Evolutionary conservation across 2,113 vertebrate species (phyloP).

Genomic region (Acanthochromis polyacanthus): DNA sequence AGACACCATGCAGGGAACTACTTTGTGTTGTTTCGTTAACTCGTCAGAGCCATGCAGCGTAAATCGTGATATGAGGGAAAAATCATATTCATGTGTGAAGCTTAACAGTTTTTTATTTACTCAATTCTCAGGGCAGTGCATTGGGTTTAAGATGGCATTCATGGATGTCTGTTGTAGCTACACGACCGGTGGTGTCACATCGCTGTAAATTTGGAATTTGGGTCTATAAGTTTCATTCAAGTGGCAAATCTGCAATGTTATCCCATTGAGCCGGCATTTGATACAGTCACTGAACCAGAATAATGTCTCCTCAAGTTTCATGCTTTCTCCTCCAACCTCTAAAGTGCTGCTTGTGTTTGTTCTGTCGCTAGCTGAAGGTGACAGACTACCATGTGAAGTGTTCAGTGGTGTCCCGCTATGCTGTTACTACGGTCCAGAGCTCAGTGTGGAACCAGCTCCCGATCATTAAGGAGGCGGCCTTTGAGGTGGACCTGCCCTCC

Average conservation of each 20-base stretch:
- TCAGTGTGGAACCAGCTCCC: conserved; percentile 86
- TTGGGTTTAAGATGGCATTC: background rate
- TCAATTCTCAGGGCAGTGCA: background rate
- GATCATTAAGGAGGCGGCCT: conserved; percentile 85
- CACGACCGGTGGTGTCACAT: background rate
- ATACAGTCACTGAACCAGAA: background rate
- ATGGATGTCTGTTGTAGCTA: background rate
- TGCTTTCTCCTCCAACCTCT: background rate
- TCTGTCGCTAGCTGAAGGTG: conserved; percentile 81
- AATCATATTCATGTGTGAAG: background rate
- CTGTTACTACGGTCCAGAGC: conserved; percentile 84
- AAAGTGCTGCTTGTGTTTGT: conserved; percentile 1
- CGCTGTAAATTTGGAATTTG: background rate
- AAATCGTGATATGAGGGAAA: background rate
- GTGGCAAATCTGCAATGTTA: too few species aligned
- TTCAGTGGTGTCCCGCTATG: conserved; percentile 85
- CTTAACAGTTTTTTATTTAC: background rate
- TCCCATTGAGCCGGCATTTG: too few species aligned
- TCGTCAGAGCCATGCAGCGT: conserved; percentile 9
- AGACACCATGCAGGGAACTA: conserved; percentile 33
- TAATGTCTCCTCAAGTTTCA: background rate
- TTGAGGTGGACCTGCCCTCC: conserved; percentile 87
- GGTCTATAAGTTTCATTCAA: background rate
- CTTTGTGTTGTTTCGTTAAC: conserved; percentile 42
- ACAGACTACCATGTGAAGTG: conserved; percentile 86